phyloP scores from a whole-genome alignment of 1,140 invertebrate genomes.

The Myzus persicae region DNA sequence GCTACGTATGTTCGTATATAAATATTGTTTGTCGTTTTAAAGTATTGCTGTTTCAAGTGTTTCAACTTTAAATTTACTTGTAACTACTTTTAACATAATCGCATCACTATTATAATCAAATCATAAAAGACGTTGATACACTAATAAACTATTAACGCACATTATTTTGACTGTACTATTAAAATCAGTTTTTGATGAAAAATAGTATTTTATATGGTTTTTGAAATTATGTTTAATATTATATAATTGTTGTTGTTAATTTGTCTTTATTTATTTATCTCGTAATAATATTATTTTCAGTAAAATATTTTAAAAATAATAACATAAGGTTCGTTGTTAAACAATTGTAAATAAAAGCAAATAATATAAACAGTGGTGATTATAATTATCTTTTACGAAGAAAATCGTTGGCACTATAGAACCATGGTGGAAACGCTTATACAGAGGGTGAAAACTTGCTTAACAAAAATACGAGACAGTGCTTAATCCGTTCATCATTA shows the following conservation, averaged over 20 bases:
- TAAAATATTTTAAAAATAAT: neutral
- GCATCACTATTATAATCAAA: too few species aligned
- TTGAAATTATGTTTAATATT: neutral
- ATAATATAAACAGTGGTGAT: conserved; percentile 2
- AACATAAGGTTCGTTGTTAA: neutral
- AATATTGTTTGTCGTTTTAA: neutral
- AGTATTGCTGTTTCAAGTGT: neutral
- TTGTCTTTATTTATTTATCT: neutral
- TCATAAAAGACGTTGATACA: too few species aligned
- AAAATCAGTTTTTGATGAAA: neutral
- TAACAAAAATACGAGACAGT: neutral
- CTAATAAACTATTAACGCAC: neutral
- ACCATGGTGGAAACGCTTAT: neutral
- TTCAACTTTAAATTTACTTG: neutral
- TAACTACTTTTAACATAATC: neutral
- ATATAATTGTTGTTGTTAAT: neutral
- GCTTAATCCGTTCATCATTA: conserved; percentile 55
- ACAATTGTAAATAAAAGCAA: conserved; percentile 23
- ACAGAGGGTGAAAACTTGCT: conserved; percentile 15
- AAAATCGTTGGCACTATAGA: neutral
- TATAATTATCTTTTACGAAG: conserved; percentile 16
- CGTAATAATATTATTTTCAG: neutral
- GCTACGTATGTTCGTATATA: neutral
- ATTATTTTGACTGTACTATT: neutral
- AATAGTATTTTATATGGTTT: neutral